Base-by-base conservation (phyloP, 1,140 invertebrate genomes). In the Tachypleus tridentatus region DNA sequence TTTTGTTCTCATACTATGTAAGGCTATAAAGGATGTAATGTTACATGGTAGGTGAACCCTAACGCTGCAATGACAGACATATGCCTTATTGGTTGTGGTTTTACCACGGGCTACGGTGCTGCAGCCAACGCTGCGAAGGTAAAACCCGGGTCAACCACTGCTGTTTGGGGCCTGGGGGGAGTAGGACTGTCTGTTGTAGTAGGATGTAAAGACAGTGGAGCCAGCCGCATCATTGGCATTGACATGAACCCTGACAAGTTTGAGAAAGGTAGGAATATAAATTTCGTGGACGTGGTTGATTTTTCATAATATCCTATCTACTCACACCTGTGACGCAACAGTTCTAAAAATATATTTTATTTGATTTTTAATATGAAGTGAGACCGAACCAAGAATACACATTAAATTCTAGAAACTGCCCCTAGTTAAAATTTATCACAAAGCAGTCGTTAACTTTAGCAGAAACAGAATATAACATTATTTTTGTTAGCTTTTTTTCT, bases 151-250 rank as follows among this genome's bases (percentile, higher is more conserved):
- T 88, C 88, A 60, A 89, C 82, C 51, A 93, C 91, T 75, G 93
- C 91, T 47, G 86, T 97, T 68, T 97, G 92, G 87, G 93, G 93
- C 9, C 79, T 97, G 3, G 97, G 97, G 50, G 93, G 93, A 69
- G 94, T 99, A 48, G 97, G 97, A 8, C 78, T 99, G 58, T 93
- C 95, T 62, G 80, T 77, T 29, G 91, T 89, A n/a, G 84, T 97
- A 78, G 97, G 96, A 7, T 96, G 93, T 74, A 88, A 88, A 74
- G 83, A 83, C 62, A 91, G 88, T 60, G 93, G 93, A 50, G 96
- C 96, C n/a, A 83, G 83, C n/a, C 83, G 86, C 67, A 88, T 99
- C 61, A 95, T 97, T 76, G 97, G 93, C 60, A 83, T 99, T 69
- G 96, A 98, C 78, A 80, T 94, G 52, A 97, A 97, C 77, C 80